Conservation (phyloP, 2,888 invertebrate species). For the Leistus spinibarbis region DNA sequence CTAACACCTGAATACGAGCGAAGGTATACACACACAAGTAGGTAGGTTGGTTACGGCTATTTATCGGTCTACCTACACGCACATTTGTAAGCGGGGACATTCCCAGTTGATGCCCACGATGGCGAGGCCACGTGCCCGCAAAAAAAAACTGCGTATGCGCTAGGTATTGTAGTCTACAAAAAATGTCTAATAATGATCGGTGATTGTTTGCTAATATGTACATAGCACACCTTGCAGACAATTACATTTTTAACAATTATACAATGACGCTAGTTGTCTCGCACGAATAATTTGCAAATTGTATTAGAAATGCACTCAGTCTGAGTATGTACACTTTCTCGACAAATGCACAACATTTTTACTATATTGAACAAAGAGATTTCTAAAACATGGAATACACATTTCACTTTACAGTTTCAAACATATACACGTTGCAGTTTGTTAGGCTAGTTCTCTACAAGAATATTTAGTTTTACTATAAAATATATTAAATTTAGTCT, state of each 20-base stretch:
- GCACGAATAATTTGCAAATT: too few species aligned
- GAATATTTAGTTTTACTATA: too few species aligned
- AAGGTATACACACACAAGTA: background rate
- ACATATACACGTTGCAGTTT: too few species aligned
- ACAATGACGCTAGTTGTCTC: background rate
- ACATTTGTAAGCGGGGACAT: background rate
- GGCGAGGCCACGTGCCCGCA: background rate
- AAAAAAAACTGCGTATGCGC: background rate
- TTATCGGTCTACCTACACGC: background rate
- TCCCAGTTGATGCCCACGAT: background rate
- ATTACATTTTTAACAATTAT: background rate
- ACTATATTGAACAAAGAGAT: too few species aligned
- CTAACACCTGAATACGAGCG: background rate
- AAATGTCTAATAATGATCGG: background rate
- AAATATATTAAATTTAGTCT: too few species aligned
- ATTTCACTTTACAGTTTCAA: too few species aligned
- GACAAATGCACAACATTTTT: too few species aligned
- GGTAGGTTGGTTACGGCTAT: background rate
- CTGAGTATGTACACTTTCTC: too few species aligned
- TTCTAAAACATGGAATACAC: too few species aligned
- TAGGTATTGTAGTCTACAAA: conserved; percentile 1
- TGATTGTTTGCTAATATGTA: background rate
- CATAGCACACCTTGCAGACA: background rate
- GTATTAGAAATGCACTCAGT: too few species aligned
- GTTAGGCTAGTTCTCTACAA: too few species aligned